Evolutionary conservation across 2,888 invertebrate species (phyloP).

Genomic region (Tridacna gigas): DNA sequence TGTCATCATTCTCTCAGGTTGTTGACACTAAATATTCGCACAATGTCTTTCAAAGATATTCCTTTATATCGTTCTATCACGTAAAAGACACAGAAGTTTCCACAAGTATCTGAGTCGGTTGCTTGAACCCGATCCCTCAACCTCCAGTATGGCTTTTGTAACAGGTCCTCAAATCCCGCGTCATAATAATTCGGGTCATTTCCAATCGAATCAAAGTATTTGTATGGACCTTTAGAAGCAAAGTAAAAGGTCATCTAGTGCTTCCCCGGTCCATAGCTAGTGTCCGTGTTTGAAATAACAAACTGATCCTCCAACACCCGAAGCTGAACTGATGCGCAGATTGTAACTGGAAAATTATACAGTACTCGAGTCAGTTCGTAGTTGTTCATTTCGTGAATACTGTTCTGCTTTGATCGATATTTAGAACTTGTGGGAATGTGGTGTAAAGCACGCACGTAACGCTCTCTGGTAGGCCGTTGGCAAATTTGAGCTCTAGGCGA

Average conservation of each 20-base stretch:
- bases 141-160: constrained; percentile 21
- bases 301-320: constrained; percentile 13
- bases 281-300: constrained; percentile 17
- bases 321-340: constrained; percentile 29
- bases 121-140: constrained; percentile 20
- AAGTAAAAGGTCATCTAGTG: constrained; percentile 40
- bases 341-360: too few relatives aligned
- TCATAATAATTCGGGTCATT: constrained; percentile 19
- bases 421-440: too few relatives aligned
- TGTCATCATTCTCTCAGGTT: too few relatives aligned
- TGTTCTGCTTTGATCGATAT: too few relatives aligned
- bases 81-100: constrained; percentile 32
- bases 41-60: too few relatives aligned
- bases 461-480: too few relatives aligned
- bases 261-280: constrained; percentile 21
- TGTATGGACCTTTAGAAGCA: constrained; percentile 25
- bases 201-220: constrained; percentile 52
- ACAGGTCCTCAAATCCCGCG: constrained; percentile 6
- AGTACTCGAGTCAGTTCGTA: too few relatives aligned
- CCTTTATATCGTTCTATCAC: constrained; percentile 12
- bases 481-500: too few relatives aligned
- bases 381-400: too few relatives aligned
- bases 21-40: too few relatives aligned
- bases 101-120: constrained; percentile 21
- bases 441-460: too few relatives aligned